Base-by-base conservation (phyloP, 2,888 invertebrate genomes). In the Dendrolimus pini region DNA sequence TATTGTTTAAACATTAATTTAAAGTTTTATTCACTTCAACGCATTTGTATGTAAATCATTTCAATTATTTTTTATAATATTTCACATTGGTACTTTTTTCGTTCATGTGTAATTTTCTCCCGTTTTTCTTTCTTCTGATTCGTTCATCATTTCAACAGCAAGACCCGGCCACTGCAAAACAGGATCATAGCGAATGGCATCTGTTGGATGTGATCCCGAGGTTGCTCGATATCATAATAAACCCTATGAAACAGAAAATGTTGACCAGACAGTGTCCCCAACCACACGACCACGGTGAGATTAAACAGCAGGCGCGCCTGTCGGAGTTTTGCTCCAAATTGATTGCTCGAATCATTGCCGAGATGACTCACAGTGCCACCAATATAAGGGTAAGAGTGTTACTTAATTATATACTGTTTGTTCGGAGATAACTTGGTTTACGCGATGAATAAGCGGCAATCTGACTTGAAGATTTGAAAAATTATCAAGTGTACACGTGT, bases 191-290 rank as follows among this genome's bases (percentile, higher is more conserved):
- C 0, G 92, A 92, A 52, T 94, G 94, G 93, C 92, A 94, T 12
- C 94, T 97, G 66, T 92, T 95, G 63, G 97, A 98, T 75, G 96
- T 97, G 1, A 88, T 98, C 12, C 96, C 97, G 54, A 93, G 95
- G 56, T 85, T 98, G 41, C 84, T 98, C 56, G 95, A 95, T 67
- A 93, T 98, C 13, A 95, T 97, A 41, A 93, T 96, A 42, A 93
- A 94, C 59, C 97, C 98, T 0, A 95, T 97, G 47, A 92, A 92
- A 65, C 82, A 89, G 61, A 89, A 88, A 66, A 88, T 83, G 78
- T 83, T 89, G 74, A 91, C 89, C 54, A 78, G 91, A 7, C 91
- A 89, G 65, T 91, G 91, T 62, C 81, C 83, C 0, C 82, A 84
- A 63, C 75, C 83, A 9, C 86, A 89, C 64, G 85, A 90, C 63